Evolutionary conservation across 2,113 vertebrate genomes (phyloP).

Genomic region (Thermophis baileyi): DNA sequence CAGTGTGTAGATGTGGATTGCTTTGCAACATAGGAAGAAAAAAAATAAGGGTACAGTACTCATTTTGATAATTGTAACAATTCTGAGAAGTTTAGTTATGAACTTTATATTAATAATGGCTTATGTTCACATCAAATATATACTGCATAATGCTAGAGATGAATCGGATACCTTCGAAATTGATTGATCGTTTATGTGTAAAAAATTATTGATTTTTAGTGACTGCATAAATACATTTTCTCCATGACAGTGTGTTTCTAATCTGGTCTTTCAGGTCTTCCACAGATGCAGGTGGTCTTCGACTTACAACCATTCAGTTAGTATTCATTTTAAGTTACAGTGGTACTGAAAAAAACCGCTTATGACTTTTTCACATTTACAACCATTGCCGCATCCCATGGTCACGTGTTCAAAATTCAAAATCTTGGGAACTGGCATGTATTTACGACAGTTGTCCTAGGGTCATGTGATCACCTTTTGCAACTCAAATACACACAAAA

Average conservation of each 20-base stretch:
- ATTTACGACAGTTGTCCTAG: background rate
- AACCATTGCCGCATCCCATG: background rate
- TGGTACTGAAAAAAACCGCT: background rate
- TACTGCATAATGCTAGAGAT: background rate
- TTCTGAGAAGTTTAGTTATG: background rate
- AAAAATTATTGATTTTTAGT: background rate
- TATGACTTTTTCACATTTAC: background rate
- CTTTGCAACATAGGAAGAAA: background rate
- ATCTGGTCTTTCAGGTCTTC: background rate
- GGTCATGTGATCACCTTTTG: background rate
- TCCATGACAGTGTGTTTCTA: background rate
- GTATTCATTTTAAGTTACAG: background rate
- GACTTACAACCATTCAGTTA: background rate
- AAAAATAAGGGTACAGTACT: rapidly evolving
- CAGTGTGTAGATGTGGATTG: background rate
- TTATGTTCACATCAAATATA: background rate
- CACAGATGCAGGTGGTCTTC: background rate
- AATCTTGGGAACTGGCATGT: background rate
- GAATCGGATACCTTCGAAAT: background rate
- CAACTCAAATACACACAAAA: background rate
- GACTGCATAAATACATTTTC: background rate
- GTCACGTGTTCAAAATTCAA: background rate
- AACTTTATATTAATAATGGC: background rate
- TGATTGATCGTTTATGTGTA: background rate
- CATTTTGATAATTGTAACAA: background rate